These are phyloP conservation scores for Portevinia maculata DNA, from an alignment of 2,888 invertebrate genomes.

Conservation along the genomic window DNA sequence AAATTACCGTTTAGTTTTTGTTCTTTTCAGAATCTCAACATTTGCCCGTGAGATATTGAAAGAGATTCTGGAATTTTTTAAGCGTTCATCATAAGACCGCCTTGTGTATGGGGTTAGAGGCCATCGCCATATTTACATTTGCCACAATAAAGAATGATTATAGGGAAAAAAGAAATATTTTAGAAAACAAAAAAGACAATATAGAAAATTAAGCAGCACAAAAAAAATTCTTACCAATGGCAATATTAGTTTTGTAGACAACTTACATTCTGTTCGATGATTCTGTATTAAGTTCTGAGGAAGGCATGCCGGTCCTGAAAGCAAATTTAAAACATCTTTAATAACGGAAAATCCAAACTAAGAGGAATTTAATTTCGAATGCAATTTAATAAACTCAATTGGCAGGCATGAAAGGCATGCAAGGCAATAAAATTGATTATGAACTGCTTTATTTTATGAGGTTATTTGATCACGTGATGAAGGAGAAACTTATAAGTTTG, in stretches of 20 bases:
- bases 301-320: constrained; percentile 75
- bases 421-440: constrained; percentile 54
- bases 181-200: constrained; percentile 31
- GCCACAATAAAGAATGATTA: constrained; percentile 28
- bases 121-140: constrained; percentile 26
- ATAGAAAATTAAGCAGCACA: constrained; percentile 4
- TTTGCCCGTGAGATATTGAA: constrained; percentile 74
- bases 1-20: constrained; percentile 75
- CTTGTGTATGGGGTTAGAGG: constrained; percentile 34
- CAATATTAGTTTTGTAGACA: constrained; percentile 13
- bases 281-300: constrained; percentile 59
- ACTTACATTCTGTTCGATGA: constrained; percentile 66
- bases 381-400: constrained; percentile 47
- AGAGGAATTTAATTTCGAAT: not conserved
- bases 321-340: constrained; percentile 11
- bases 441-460: constrained; percentile 34
- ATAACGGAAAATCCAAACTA: not conserved
- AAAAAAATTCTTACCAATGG: constrained; percentile 25
- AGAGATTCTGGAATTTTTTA: constrained; percentile 72
- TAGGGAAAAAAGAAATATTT: constrained; percentile 35
- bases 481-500: constrained; percentile 37
- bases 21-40: constrained; percentile 75
- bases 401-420: constrained; percentile 47
- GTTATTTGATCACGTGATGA: constrained; percentile 66
- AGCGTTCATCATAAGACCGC: constrained; percentile 66